A percentile compares a stretch with the other conserved stretches of the same genome.
Conservation (phyloP, 2,888 invertebrate species). For the Melanotus villosus region DNA sequence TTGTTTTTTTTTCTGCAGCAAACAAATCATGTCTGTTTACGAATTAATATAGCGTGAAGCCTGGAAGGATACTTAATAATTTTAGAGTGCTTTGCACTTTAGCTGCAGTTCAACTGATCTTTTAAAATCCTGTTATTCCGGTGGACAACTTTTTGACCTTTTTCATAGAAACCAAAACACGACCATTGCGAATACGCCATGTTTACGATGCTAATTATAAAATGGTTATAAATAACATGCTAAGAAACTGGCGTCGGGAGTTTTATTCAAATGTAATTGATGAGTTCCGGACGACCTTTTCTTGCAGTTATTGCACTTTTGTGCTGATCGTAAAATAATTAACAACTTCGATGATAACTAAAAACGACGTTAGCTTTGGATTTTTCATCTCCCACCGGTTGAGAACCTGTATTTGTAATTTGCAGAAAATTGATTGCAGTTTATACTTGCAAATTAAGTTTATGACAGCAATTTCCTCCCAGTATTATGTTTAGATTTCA, state of each 20-base stretch:
- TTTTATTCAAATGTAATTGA: not conserved
- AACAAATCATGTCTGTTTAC: not conserved
- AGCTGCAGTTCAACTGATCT: not conserved
- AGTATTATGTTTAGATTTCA: too few species aligned
- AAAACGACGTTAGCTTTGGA: too few species aligned
- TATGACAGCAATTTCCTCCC: too few species aligned
- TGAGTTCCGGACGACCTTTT: constrained; percentile 1
- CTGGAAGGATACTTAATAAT: not conserved
- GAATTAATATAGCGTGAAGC: not conserved
- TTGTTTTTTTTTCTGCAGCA: constrained; percentile 1
- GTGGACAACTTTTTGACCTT: not conserved
- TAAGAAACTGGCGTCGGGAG: not conserved
- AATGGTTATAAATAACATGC: not conserved
- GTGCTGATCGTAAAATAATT: not conserved
- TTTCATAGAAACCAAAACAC: not conserved
- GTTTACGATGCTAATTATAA: not conserved
- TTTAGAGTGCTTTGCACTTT: not conserved
- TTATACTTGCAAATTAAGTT: too few species aligned
- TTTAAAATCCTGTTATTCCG: not conserved
- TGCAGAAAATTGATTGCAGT: too few species aligned
- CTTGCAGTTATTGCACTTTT: not conserved
- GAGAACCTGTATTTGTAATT: too few species aligned
- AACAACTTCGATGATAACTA: too few species aligned
- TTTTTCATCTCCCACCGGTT: too few species aligned
- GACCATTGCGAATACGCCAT: not conserved